Evolutionary conservation across 2,888 invertebrate species (phyloP).

Genomic region (Lingula anatina): DNA sequence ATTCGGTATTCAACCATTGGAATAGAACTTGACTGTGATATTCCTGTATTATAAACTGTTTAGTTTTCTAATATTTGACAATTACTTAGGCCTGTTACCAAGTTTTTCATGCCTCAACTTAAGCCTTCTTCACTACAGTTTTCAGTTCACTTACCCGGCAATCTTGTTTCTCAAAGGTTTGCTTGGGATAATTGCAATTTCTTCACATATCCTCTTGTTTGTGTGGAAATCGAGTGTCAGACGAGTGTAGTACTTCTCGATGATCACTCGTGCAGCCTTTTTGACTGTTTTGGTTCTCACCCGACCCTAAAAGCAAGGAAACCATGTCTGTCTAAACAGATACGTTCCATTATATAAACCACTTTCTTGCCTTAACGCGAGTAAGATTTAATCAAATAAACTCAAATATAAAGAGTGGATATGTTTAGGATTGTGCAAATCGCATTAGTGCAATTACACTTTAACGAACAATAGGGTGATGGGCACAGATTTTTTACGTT

Average conservation of each 20-base stretch:
- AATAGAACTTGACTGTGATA: background rate
- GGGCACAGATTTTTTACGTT: too few relatives aligned
- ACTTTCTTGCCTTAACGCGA: too few relatives aligned
- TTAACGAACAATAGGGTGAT: too few relatives aligned
- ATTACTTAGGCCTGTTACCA: too few relatives aligned
- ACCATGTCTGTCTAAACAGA: too few relatives aligned
- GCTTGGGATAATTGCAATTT: slow-evolving; percentile 98
- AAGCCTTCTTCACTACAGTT: background rate
- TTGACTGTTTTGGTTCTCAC: slow-evolving; percentile 99
- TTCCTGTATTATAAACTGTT: background rate
- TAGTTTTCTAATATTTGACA: too few relatives aligned
- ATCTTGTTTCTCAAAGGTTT: slow-evolving; percentile 98
- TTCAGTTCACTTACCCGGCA: slow-evolving; percentile 72
- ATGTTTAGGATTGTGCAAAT: too few relatives aligned
- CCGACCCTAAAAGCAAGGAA: slow-evolving; percentile 68
- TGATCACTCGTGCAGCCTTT: too few relatives aligned
- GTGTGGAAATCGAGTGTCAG: slow-evolving; percentile 98
- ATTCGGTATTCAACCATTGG: background rate
- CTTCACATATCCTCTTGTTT: slow-evolving; percentile 98
- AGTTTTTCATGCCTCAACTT: background rate
- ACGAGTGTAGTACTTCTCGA: slow-evolving; percentile 99
- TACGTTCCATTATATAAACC: too few relatives aligned
- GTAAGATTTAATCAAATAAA: too few relatives aligned
- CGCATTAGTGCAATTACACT: too few relatives aligned
- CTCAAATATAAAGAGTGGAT: too few relatives aligned